Base-by-base conservation (phyloP, 2,797 vertebrate species). In the Heliangelus exortis region DNA sequence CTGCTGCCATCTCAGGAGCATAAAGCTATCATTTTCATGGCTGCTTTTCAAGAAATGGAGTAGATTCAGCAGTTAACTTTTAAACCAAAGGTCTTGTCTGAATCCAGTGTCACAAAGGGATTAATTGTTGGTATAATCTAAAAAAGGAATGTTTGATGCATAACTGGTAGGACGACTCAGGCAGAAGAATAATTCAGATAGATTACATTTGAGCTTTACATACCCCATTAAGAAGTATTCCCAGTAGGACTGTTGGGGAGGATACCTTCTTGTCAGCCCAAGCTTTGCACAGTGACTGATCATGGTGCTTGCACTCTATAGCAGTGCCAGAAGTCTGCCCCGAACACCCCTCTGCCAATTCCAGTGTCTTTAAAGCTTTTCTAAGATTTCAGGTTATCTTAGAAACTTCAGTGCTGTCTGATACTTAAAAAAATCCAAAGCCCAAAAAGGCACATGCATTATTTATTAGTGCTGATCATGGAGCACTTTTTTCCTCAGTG, bases 371-470 rank as follows among this genome's bases (percentile, higher is more conserved):
- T 33, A 66, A 76, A 76, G 25, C 20, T 71, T 90, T 23, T 51
- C 33, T 76, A 36, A 80, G 36, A 67, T 25, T 50, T 79, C 16
- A 86, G 61, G 28, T 36, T 76, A 9, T 73, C 20, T 33, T 9
- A 50, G 31, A 47, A 87, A 77, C 57, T 41, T 17, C 36, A 83
- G 12, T 23, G 15, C 31, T 34, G 7, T 78, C 2, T 0, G 47
- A 69, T 82, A 23, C n/a, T 72, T 54, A 54, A 65, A 92, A 71
- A 63, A 29, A 0, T 2, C 6, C 1, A 5, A 53, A 45, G 81
- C 3, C 25, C 39, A 58, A 53, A 53, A 58, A 54, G 41, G 29
- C 9, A 9, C 0, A 0, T 5, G 9, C 22, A 7, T 66, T 5
- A 17, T 14, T 75, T 77, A 21, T 61, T 76, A 89, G 15, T 28